phyloP scores from a whole-genome alignment of 2,888 invertebrate species.

The Drosophila nr. fundita region DNA sequence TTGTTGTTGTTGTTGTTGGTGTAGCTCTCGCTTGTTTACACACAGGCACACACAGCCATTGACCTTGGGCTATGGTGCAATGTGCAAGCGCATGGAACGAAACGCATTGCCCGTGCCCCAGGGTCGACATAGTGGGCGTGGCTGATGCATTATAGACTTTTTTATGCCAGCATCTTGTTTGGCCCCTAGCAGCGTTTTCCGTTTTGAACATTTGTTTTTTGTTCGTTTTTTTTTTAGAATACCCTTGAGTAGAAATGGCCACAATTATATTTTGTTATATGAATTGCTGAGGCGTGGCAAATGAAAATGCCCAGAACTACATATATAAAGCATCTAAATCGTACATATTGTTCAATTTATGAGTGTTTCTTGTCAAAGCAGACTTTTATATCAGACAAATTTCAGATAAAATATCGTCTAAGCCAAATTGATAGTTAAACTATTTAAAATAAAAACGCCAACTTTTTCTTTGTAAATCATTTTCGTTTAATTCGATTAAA shows the following conservation, averaged over 20 bases:
- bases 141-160: slow-evolving; percentile 33
- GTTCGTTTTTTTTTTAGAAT: slow-evolving; percentile 6
- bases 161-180: slow-evolving; percentile 40
- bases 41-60: slow-evolving; percentile 54
- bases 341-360: background rate
- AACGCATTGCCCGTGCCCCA: slow-evolving; percentile 56
- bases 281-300: background rate
- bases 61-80: slow-evolving; percentile 70
- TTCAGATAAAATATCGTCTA: background rate
- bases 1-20: slow-evolving; percentile 23
- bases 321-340: background rate
- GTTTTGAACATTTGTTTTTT: slow-evolving; percentile 27
- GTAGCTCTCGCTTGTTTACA: slow-evolving; percentile 52
- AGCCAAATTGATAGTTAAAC: background rate
- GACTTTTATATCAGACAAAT: background rate
- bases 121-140: slow-evolving; percentile 28
- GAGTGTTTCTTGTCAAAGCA: background rate
- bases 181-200: slow-evolving; percentile 60
- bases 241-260: slow-evolving; percentile 32
- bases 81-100: slow-evolving; percentile 69
- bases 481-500: background rate
- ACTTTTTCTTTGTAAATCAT: background rate
- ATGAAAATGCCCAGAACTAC: background rate
- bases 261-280: slow-evolving; percentile 13
- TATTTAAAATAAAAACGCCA: background rate